Conservation (phyloP, 2,113 vertebrate species). For the Menura novaehollandiae region DNA sequence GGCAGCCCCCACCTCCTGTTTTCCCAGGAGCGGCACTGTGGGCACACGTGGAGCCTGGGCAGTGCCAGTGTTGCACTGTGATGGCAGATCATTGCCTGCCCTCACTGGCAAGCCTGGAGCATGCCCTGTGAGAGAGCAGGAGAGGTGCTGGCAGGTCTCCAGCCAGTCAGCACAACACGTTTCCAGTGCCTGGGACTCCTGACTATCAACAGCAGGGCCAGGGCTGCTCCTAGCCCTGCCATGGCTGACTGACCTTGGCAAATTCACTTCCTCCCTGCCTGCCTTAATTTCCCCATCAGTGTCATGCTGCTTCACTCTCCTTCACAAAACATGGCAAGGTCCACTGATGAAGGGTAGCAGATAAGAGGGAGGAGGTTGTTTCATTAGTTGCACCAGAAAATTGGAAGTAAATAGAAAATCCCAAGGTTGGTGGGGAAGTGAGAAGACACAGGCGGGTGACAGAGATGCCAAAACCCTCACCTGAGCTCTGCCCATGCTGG, state of each 20-base stretch:
- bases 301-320: neutral
- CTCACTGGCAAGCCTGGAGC: neutral
- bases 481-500: neutral
- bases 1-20: neutral
- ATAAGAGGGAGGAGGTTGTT: neutral
- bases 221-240: neutral
- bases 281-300: neutral
- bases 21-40: accelerated
- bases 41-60: neutral
- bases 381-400: neutral
- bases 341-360: neutral
- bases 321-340: neutral
- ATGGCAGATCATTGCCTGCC: neutral
- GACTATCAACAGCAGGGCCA: accelerated
- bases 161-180: neutral
- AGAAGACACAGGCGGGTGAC: accelerated
- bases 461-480: neutral
- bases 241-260: neutral
- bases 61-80: accelerated
- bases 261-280: neutral
- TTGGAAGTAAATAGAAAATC: neutral
- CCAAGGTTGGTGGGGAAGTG: accelerated
- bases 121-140: accelerated
- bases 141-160: neutral
- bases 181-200: neutral